Percentiles rank a stretch among this genome's conserved stretches.
These are phyloP conservation scores for Rhipidura dahli DNA, from an alignment of 2,113 vertebrate species.

Conservation along the genomic window DNA sequence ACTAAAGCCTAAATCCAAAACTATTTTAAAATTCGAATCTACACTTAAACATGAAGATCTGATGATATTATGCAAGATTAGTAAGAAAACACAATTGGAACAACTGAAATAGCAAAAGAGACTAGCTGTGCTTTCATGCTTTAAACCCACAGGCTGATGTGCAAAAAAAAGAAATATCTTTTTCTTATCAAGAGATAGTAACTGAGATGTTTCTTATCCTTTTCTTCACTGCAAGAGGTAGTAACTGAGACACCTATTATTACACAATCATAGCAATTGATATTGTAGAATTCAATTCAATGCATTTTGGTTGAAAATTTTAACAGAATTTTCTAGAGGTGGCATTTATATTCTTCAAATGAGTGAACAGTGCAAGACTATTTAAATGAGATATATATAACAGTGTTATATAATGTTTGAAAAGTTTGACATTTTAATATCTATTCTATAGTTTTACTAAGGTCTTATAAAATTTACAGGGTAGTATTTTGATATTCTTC, in stretches of 20 bases:
- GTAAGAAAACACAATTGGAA: not conserved
- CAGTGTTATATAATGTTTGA: not conserved
- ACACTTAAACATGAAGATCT: not conserved
- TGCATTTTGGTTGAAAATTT: not conserved
- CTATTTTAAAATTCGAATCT: not conserved
- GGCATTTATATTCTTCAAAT: not conserved
- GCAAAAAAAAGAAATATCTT: not conserved
- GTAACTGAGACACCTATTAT: not conserved
- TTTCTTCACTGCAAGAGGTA: too few relatives aligned
- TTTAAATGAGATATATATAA: not conserved
- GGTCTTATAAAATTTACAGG: not conserved
- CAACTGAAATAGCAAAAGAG: not conserved
- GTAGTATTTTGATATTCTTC: not conserved
- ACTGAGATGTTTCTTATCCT: too few relatives aligned
- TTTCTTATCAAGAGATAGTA: not conserved
- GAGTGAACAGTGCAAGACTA: not conserved
- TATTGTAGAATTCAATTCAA: not conserved
- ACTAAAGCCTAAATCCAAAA: not conserved
- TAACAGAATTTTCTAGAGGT: not conserved
- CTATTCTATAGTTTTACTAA: not conserved
- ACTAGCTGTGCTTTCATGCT: not conserved
- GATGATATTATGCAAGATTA: not conserved
- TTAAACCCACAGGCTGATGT: not conserved
- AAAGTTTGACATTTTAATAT: not conserved
- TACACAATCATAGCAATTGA: not conserved